phyloP scores from a whole-genome alignment of 2,888 invertebrate species.

The Polydrusus tereticollis region DNA sequence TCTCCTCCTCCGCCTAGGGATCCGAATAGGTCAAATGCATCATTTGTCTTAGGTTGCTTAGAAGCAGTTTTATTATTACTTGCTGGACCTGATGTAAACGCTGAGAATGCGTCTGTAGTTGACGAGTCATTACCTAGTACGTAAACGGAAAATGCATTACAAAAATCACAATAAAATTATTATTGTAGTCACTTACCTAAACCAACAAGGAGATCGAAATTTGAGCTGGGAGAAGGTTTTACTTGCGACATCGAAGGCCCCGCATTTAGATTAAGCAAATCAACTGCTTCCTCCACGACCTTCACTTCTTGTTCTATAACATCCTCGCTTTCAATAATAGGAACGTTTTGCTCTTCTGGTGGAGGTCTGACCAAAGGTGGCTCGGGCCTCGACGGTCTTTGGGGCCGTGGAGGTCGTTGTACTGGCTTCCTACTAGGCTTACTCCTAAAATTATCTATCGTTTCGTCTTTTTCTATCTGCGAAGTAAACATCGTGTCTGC shows the following conservation, averaged over 20 bases:
- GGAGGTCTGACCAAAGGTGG: constrained; percentile 55
- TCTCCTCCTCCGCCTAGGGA: constrained; percentile 57
- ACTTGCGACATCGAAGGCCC: constrained; percentile 43
- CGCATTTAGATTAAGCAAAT: constrained; percentile 71
- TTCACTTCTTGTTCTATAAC: constrained; percentile 46
- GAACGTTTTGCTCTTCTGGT: constrained; percentile 52
- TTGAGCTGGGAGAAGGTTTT: constrained; percentile 64
- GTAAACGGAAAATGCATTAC: too few species aligned
- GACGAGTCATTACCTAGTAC: constrained; percentile 57
- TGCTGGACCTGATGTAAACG: constrained; percentile 38
- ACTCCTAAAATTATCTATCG: constrained; percentile 82
- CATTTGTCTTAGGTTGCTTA: constrained; percentile 46
- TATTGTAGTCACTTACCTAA: constrained; percentile 64
- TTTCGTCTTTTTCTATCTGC: constrained; percentile 85
- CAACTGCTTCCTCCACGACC: constrained; percentile 70
- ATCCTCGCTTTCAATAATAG: constrained; percentile 53
- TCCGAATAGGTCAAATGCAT: constrained; percentile 78
- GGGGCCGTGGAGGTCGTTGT: constrained; percentile 63
- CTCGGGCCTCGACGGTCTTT: constrained; percentile 63
- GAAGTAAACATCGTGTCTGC: constrained; percentile 80
- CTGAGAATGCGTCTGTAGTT: constrained; percentile 58
- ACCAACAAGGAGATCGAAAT: constrained; percentile 74
- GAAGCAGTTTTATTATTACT: constrained; percentile 10
- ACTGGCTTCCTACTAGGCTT: constrained; percentile 62
- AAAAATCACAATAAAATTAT: background rate